Evolutionary conservation across 2,888 invertebrate species (phyloP).

Genomic region (Idaea dimidiata): DNA sequence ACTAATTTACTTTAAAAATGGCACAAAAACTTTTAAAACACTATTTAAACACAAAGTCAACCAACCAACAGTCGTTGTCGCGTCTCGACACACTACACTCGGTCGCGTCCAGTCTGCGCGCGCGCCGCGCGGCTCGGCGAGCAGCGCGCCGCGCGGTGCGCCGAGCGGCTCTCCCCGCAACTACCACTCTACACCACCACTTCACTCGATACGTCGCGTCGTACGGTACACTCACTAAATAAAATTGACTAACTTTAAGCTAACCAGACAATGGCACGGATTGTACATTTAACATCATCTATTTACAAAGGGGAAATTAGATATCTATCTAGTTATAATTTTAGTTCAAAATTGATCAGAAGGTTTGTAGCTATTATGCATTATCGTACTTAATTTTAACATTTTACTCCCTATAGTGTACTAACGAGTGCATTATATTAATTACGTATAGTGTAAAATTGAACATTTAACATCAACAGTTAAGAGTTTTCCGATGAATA

Average conservation of each 20-base stretch:
- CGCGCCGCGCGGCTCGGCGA: conserved; percentile 45
- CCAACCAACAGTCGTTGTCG: conserved; percentile 74
- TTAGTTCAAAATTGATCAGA: conserved; percentile 64
- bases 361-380: conserved; percentile 55
- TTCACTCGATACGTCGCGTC: conserved; percentile 30
- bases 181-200: conserved; percentile 37
- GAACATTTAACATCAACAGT: conserved; percentile 52
- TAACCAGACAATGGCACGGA: conserved; percentile 80
- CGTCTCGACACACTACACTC: conserved; percentile 63
- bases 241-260: conserved; percentile 75
- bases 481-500: conserved; percentile 17
- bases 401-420: conserved; percentile 67
- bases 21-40: conserved; percentile 80
- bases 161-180: conserved; percentile 20
- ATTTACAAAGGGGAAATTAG: conserved; percentile 69
- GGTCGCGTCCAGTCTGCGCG: conserved; percentile 36
- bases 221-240: conserved; percentile 49
- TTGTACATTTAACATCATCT: conserved; percentile 73
- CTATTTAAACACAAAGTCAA: conserved; percentile 74
- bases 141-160: conserved; percentile 43
- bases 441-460: conserved; percentile 74
- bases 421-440: conserved; percentile 69
- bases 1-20: conserved; percentile 78
- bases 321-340: conserved; percentile 57
- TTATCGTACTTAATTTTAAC: conserved; percentile 67